Conservation (phyloP, 2,888 invertebrate species). For the Drosophila setosimentum region DNA sequence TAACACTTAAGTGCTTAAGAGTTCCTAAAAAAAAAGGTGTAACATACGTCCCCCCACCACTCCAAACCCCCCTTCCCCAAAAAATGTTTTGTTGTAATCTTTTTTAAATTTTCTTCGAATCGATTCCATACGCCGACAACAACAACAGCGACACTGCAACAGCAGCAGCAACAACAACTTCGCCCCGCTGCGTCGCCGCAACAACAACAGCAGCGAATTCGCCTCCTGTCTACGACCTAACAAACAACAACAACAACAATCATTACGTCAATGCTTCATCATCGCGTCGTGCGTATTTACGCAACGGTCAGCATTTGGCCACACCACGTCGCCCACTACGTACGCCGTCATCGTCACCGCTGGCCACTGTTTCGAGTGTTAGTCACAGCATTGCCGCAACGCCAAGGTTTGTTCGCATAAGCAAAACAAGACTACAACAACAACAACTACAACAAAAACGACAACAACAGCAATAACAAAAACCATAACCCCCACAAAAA, state of each 20-base stretch:
- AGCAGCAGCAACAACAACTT: conserved; percentile 46
- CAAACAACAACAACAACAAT: conserved; percentile 67
- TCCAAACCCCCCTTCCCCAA: conserved; percentile 7
- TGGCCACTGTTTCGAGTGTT: conserved; percentile 78
- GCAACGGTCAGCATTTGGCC: conserved; percentile 71
- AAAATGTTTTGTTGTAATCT: conserved; percentile 69
- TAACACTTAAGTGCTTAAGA: conserved; percentile 13
- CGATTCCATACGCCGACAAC: conserved; percentile 68
- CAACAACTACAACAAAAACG: conserved; percentile 23
- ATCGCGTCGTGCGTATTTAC: conserved; percentile 77
- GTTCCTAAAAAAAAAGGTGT: conserved; percentile 3
- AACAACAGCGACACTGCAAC: conserved; percentile 43
- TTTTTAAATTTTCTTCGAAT: conserved; percentile 73
- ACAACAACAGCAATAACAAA: conserved; percentile 17
- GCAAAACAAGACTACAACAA: conserved; percentile 50
- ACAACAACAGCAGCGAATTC: conserved; percentile 31
- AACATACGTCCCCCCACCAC: background rate
- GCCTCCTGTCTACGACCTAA: conserved; percentile 49
- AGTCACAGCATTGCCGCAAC: conserved; percentile 82
- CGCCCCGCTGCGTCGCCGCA: conserved; percentile 28
- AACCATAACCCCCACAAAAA: conserved; percentile 10
- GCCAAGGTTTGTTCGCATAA: conserved; percentile 84
- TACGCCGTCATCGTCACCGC: conserved; percentile 84
- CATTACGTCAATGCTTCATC: conserved; percentile 58
- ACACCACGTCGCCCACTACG: conserved; percentile 84